These are phyloP conservation scores for Maccullochella peelii DNA, from an alignment of 2,113 vertebrate species.

Conservation along the genomic window DNA sequence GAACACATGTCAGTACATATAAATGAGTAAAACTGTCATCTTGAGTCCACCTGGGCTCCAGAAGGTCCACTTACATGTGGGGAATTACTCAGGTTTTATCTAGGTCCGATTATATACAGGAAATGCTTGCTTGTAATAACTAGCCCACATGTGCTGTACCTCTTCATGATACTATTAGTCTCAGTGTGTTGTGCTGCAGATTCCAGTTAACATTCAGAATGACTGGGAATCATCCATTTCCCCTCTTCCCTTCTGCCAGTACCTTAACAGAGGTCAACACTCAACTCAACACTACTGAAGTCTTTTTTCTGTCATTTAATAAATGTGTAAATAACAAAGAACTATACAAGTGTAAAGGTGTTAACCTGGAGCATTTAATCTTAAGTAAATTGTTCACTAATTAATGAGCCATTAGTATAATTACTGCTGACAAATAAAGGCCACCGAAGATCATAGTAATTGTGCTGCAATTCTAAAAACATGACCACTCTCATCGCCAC, in stretches of 20 bases:
- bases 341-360: not conserved
- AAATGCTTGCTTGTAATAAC: not conserved
- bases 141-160: not conserved
- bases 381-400: slow-evolving; percentile 8
- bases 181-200: not conserved
- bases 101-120: slow-evolving; percentile 3
- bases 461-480: not conserved
- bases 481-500: not conserved
- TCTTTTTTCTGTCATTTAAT: not conserved
- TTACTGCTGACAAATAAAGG: slow-evolving; percentile 12
- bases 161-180: not conserved
- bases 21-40: not conserved
- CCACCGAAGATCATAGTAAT: not conserved
- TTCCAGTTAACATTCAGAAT: not conserved
- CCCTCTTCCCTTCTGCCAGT: not conserved
- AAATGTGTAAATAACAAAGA: not conserved
- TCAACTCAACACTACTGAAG: not conserved
- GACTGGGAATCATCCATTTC: not conserved
- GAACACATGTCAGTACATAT: slow-evolving; percentile 30
- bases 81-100: slow-evolving; percentile 17
- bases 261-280: not conserved
- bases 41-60: slow-evolving; percentile 4
- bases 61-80: slow-evolving; percentile 3
- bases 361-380: not conserved
- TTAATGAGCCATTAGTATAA: slow-evolving; percentile 1